phyloP scores from a whole-genome alignment of 1,140 invertebrate genomes.

The Bombus polaris region DNA sequence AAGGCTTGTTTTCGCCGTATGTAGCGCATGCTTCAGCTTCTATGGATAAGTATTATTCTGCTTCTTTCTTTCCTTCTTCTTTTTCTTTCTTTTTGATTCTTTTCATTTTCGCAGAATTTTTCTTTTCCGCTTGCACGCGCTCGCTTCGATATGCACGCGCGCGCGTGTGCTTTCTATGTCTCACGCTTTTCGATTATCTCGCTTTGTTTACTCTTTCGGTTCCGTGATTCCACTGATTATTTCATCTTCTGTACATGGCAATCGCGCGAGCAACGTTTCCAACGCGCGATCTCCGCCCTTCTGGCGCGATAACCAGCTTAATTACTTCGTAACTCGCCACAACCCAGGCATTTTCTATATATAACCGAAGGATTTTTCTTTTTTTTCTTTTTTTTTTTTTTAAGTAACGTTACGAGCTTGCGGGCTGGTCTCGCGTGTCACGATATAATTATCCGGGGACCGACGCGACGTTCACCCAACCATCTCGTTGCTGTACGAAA shows the following conservation, averaged over 20 bases:
- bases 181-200: background rate
- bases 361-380: slow-evolving; percentile 1
- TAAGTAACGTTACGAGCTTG: background rate
- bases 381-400: too few species aligned
- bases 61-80: slow-evolving; percentile 4
- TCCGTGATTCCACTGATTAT: background rate
- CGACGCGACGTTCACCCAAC: background rate
- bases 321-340: slow-evolving; percentile 1
- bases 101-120: slow-evolving; percentile 1
- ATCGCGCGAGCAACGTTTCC: slow-evolving; percentile 24
- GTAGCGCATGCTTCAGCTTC: slow-evolving; percentile 71
- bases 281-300: background rate
- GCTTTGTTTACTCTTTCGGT: background rate
- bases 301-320: background rate
- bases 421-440: slow-evolving; percentile 13
- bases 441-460: slow-evolving; percentile 20
- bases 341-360: background rate
- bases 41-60: slow-evolving; percentile 3
- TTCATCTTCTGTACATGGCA: background rate
- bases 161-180: background rate
- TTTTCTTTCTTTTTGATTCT: background rate
- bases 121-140: slow-evolving; percentile 6
- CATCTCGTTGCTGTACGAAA: background rate
- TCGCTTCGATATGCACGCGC: background rate
- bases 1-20: slow-evolving; percentile 73